Conservation (phyloP, 1,140 invertebrate species). For the Hycleus cichorii region DNA sequence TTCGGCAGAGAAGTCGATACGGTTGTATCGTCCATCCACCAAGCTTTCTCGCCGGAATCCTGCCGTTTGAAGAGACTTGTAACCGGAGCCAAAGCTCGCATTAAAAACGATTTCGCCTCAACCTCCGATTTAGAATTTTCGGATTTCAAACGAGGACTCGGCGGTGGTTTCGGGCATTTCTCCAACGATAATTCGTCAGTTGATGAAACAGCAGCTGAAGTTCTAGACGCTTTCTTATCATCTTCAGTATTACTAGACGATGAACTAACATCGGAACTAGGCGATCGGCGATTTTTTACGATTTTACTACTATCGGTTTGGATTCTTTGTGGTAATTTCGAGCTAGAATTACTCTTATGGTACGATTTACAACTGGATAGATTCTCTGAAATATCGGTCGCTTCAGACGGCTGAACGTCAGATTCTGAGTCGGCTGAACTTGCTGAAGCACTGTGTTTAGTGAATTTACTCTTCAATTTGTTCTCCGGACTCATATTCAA, state of each 20-base stretch:
- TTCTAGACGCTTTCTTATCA: constrained; percentile 45
- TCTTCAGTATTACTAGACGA: constrained; percentile 47
- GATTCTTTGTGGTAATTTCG: constrained; percentile 30
- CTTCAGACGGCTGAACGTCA: constrained; percentile 27
- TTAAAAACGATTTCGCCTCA: constrained; percentile 63
- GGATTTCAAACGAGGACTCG: constrained; percentile 41
- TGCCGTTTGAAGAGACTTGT: constrained; percentile 54
- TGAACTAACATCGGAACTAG: constrained; percentile 36
- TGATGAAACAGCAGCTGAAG: constrained; percentile 46
- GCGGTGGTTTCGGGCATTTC: constrained; percentile 47
- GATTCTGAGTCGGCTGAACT: constrained; percentile 49
- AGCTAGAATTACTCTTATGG: constrained; percentile 27
- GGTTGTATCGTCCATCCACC: constrained; percentile 53
- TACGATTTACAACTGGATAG: constrained; percentile 31
- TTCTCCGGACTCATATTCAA: constrained; percentile 58
- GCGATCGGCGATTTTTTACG: constrained; percentile 35
- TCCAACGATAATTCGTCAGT: constrained; percentile 52
- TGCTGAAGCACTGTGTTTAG: constrained; percentile 45
- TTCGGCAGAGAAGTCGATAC: constrained; percentile 12
- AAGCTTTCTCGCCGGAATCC: constrained; percentile 49
- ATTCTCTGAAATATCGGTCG: constrained; percentile 35
- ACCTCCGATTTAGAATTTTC: constrained; percentile 49
- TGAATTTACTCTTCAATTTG: constrained; percentile 34
- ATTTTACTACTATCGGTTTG: constrained; percentile 30
- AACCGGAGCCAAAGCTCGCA: constrained; percentile 59